phyloP scores from a whole-genome alignment of 2,888 invertebrate species.

The Acholoe squamosa region DNA sequence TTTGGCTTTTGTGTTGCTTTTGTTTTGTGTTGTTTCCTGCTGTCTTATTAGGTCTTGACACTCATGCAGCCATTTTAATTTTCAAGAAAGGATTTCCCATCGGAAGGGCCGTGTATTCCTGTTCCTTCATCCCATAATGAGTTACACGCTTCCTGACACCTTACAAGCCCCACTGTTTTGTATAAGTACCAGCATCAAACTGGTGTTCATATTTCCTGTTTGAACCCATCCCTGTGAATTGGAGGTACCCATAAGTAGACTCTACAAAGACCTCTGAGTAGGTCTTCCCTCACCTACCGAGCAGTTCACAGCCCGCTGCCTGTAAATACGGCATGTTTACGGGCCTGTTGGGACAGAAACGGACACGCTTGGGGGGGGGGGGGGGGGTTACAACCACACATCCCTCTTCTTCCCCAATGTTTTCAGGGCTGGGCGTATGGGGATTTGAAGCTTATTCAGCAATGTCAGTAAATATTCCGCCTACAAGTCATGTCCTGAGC shows the following conservation, averaged over 20 bases:
- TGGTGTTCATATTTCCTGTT: no score
- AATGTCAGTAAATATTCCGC: slow-evolving; percentile 22
- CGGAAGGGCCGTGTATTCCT: no score
- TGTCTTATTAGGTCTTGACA: no score
- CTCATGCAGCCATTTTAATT: no score
- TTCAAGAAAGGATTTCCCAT: no score
- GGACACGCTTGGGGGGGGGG: background rate
- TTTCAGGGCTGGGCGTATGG: background rate
- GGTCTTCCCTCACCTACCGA: background rate
- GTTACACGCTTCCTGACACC: no score
- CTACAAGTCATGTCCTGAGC: background rate
- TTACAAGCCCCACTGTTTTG: no score
- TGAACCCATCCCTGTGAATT: no score
- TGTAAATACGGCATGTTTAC: background rate
- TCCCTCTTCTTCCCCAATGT: slow-evolving; percentile 3
- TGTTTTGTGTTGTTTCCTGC: no score
- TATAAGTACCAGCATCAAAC: no score
- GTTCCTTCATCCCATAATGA: no score
- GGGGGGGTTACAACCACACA: background rate
- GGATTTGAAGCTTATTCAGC: slow-evolving; percentile 2
- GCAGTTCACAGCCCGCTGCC: background rate
- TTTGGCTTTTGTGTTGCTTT: no score
- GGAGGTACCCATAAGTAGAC: background rate
- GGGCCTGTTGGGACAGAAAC: background rate
- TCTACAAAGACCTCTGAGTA: background rate